Conservation (phyloP, 1,140 invertebrate genomes). For the Anthonomus grandis region DNA sequence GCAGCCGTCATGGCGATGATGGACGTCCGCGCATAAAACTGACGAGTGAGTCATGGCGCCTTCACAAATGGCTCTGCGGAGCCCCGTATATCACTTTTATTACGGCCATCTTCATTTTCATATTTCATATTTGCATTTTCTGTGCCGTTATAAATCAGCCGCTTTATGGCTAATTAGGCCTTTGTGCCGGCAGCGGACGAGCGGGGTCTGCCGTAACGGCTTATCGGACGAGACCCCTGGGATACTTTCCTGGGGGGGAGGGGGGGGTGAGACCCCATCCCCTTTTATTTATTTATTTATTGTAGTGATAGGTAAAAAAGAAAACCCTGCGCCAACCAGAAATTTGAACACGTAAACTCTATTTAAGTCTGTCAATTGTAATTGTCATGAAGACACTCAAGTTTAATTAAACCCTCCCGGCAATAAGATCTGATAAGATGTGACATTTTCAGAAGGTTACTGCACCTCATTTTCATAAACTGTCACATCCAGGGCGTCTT, state of each 20-base stretch:
- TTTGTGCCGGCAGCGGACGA: slow-evolving; percentile 53
- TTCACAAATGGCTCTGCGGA: slow-evolving; percentile 71
- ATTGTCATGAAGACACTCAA: no score
- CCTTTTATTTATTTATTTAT: slow-evolving; percentile 19
- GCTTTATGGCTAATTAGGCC: slow-evolving; percentile 69
- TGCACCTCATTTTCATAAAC: no score
- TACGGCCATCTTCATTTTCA: slow-evolving; percentile 76
- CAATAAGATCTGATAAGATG: no score
- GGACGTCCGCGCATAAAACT: slow-evolving; percentile 62
- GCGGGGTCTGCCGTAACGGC: slow-evolving; percentile 46
- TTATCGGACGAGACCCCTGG: slow-evolving; percentile 45
- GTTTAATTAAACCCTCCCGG: no score
- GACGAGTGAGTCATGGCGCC: slow-evolving; percentile 60
- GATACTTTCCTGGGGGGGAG: neutral
- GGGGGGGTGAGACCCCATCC: no score
- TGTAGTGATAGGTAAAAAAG: no score
- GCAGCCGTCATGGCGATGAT: slow-evolving; percentile 61
- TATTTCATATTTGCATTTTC: slow-evolving; percentile 75
- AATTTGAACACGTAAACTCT: no score
- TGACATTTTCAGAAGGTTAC: no score
- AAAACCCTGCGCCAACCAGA: no score
- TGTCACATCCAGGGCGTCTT: no score
- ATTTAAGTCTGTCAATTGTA: no score
- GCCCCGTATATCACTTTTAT: slow-evolving; percentile 76
- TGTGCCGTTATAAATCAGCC: slow-evolving; percentile 61